Evolutionary conservation across 1,140 invertebrate species (phyloP), one percentile per base, ranked within the genome.

Genomic region (Tetranychus urticae): DNA sequence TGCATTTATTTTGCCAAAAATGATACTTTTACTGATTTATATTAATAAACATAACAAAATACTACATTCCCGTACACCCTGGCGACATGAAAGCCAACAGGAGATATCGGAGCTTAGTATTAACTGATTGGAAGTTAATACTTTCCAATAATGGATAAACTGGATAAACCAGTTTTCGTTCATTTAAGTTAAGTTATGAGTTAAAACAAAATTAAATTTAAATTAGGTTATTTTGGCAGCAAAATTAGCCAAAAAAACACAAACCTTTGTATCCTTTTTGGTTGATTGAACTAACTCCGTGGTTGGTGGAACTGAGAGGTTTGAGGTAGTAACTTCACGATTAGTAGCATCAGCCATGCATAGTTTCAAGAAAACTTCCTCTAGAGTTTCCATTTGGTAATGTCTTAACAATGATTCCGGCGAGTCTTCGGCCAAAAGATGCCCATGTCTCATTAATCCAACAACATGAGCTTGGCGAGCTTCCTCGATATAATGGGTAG

Each of bases 401-500:
- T 84, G 82, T 6, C 80, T 76, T 35, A 96, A 77, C 0, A 94
- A 76, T 36, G 82, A 80, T 45, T 84, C 80, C 1, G 91, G 91
- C 2, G 87, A 85, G 70, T 91, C 85, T 74, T 97, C 90, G 0
- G 90, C 90, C 66, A 96, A 72, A 46, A 96, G 75, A 52, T 85
- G 78, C 13, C 91, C 90, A 67, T 82, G 86, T 65, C 91, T 78
- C 89, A 97, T 94, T 36, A 97, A 74, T 64, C 90, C 90, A 69
- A 93, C 91, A 69, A 81, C 82, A 70, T 88, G 80, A 46, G 86
- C 86, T 74, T 89, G 85, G 66, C 85, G 74, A 1, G 88, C 88
- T 71, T 93, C 88, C 72, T 91, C 87, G 63, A 91, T 89, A 67
- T 91, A 92, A 77, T 92, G 88, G 31, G 88, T 92, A 2, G 88